Base-by-base conservation (phyloP, 1,140 invertebrate genomes). In the Heliothis virescens region DNA sequence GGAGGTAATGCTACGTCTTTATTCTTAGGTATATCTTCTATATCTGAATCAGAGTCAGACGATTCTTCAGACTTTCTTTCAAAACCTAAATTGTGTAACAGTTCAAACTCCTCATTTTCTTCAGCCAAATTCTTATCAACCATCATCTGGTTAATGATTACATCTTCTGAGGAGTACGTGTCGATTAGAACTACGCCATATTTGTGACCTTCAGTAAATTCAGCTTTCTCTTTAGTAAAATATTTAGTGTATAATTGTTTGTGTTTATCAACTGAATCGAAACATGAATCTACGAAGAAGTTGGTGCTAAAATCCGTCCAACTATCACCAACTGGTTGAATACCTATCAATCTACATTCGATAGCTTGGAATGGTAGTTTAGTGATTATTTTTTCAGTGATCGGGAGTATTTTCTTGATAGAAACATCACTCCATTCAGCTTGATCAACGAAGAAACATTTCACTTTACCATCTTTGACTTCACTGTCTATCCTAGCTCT, bases 361-460 rank as follows among this genome's bases (percentile, higher is more conserved):
- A 95, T 95, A 13, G 93, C 90, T 90, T 95, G 94, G 76, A 95
- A 95, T 0, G 94, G 94, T 57, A 95, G 52, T 79, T 87, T 81
- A 11, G 82, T 87, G 16, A 95, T 85, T 16, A 95, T 83, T 62
- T 90, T 86, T 12, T 90, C 85, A 15, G 88, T 85, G 48, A 95
- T 94, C 26, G 89, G 83, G 0, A 83, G 53, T 48, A 94, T 62
- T 82, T 93, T 53, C 10, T 89, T 83, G 59, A 75, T 48, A 47
- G 71, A 57, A 3, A 95, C 83, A 3, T 87, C 83, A 53, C 75
- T 82, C 82, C 82, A 92, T 75, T 95, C 94, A 1, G 93, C 95
- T 78, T 94, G 90, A 72, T 95, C 95, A 0, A 95, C 91, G 82
- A 95, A 95, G 81, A 95, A 95, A 62, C 94, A 95, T 82, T 90